Base-by-base conservation (phyloP, 2,797 vertebrate genomes). In the Mormyrops attenuatus region DNA sequence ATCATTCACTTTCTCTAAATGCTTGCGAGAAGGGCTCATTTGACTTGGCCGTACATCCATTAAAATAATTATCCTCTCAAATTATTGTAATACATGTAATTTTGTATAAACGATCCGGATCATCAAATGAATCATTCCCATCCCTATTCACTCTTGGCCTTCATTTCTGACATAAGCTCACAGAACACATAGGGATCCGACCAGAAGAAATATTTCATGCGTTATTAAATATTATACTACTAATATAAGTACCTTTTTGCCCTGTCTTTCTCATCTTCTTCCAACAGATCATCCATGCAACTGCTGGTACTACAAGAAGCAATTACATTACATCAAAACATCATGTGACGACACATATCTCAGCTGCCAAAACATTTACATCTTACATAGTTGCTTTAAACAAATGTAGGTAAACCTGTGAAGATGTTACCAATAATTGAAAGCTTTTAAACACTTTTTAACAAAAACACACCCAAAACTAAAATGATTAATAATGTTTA, bases 281-380 rank as follows among this genome's bases (percentile, higher is more conserved):
- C 97, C 97, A 98, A 96, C 93, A 98, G 96, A 94, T 98, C 97
- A 20, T 96, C 96, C 94, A 97, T 95, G 89, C 96, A 97, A 93
- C 94, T 95, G 94, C 93, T 96, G 94, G 96, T 95, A 95, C 98
- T 99, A 92, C 90, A 94, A 94, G 86, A 92, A 13, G 38, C 6
- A 50, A 50, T 11, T 15, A 11, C n/a, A 22, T 50, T 49, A n/a
- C 49, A 30, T 85, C n/a, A 47, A 49, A 84, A 5, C 20, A 47
- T 13, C 22, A 49, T 49, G 80, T 47, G 17, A 49, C 7, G 8
- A 38, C 30, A 44, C 20, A 49, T 8, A 41, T 49, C 44, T 8
- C 41, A 47, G 77, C 77, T 41, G 15, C 17, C 15, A 82, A 82
- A 69, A 69, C 1, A 1, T 13, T 69, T 69, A 69, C 66, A 69